phyloP scores from a whole-genome alignment of 2,113 vertebrate genomes.

The Oenanthe melanoleuca region DNA sequence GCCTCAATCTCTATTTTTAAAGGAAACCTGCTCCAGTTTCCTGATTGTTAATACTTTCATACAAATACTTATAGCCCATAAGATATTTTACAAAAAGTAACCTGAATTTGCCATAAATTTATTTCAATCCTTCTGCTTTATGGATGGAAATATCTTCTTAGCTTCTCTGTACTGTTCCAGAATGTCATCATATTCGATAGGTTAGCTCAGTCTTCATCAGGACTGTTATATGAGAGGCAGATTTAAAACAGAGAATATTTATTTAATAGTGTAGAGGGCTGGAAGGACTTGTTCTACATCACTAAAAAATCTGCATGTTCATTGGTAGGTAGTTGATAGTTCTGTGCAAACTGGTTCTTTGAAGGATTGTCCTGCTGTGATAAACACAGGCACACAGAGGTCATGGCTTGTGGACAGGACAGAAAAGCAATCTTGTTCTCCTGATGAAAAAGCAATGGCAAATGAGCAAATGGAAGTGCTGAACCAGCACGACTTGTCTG shows the following conservation, averaged over 20 bases:
- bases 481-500: neutral
- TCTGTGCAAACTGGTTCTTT: neutral
- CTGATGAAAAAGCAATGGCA: neutral
- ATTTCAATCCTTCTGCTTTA: neutral
- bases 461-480: conserved; percentile 31
- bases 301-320: neutral
- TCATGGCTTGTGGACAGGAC: neutral
- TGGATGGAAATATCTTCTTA: neutral
- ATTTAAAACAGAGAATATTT: neutral
- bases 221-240: neutral
- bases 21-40: neutral
- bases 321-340: neutral
- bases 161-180: neutral
- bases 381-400: neutral
- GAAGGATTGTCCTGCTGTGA: neutral
- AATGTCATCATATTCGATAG: neutral
- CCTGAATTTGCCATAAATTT: neutral
- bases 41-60: neutral
- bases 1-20: neutral
- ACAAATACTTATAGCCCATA: neutral
- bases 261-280: neutral
- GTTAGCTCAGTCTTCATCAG: neutral
- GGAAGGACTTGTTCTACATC: neutral
- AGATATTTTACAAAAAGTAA: neutral
- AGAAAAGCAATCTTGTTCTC: neutral